Percentiles rank a stretch among this genome's conserved stretches.
Evolutionary conservation across 2,113 vertebrate species (phyloP).

Genomic region (Scomber scombrus): DNA sequence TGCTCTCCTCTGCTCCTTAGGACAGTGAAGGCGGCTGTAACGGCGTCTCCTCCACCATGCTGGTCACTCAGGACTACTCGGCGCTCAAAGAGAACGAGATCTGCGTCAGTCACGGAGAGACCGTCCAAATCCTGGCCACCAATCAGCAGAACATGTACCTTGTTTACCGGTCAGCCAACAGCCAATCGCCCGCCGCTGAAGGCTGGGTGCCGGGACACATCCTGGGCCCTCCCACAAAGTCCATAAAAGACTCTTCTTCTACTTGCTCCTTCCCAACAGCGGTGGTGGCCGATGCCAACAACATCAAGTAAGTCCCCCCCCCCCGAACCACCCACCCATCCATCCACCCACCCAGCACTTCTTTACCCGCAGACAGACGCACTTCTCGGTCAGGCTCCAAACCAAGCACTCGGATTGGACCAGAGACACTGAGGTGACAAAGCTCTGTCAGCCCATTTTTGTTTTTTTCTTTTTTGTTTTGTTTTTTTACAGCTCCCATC

Average conservation of each 20-base stretch:
- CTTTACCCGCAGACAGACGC: conserved; percentile 54
- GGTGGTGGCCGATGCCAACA: conserved; percentile 88
- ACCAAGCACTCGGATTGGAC: conserved; percentile 75
- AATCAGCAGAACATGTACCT: conserved; percentile 99
- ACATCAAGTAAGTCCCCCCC: conserved; percentile 98
- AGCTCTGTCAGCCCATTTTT: conserved; percentile 22
- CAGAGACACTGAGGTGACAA: conserved; percentile 65
- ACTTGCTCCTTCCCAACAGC: conserved; percentile 67
- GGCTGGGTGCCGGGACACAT: conserved; percentile 97
- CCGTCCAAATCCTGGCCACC: conserved; percentile 94
- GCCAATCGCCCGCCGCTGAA: conserved; percentile 94
- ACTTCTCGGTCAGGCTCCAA: conserved; percentile 47
- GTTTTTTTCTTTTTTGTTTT: conserved; percentile 4
- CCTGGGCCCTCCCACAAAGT: conserved; percentile 90
- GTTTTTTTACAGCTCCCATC: conserved; percentile 31
- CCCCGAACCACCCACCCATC: conserved; percentile 83
- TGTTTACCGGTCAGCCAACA: conserved; percentile 93
- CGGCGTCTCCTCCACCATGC: conserved; percentile 92
- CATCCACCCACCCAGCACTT: conserved; percentile 82
- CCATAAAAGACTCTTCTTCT: conserved; percentile 88
- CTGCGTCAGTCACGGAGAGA: conserved; percentile 94
- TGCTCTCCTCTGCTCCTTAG: conserved; percentile 69
- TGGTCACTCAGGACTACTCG: conserved; percentile 95
- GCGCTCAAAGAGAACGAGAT: conserved; percentile 99
- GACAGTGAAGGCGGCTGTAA: conserved; percentile 88